phyloP scores from a whole-genome alignment of 53 echinoderm and acorn worm species.

The Apostichopus leukothele region DNA sequence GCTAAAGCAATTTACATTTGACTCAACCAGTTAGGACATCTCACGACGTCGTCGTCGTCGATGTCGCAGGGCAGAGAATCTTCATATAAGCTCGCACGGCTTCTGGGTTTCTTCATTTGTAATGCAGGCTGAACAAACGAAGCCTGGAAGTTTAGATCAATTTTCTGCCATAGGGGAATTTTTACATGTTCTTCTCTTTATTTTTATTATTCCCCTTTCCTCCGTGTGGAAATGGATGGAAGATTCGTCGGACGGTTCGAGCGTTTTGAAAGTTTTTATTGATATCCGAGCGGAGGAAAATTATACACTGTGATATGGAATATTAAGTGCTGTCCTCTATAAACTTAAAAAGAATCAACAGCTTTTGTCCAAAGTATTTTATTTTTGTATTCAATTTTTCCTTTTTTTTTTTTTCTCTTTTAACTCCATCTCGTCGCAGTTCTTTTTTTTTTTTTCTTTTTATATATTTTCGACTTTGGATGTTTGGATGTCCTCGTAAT shows the following conservation, averaged over 20 bases:
- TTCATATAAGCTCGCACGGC: conserved; percentile 14
- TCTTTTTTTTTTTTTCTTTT: conserved; percentile 10
- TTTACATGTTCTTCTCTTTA: neutral
- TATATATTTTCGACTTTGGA: neutral
- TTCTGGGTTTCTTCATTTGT: conserved; percentile 29
- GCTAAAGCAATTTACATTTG: neutral
- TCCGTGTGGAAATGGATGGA: neutral
- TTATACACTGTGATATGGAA: neutral
- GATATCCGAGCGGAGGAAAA: neutral
- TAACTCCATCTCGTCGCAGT: neutral
- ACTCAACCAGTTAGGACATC: conserved; percentile 13
- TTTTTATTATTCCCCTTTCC: neutral
- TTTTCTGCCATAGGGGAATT: conserved; percentile 19
- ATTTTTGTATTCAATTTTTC: neutral
- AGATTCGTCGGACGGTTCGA: neutral
- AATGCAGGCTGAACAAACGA: conserved; percentile 35
- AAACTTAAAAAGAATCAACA: neutral
- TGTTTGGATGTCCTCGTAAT: neutral
- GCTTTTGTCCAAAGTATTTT: conserved; percentile 8
- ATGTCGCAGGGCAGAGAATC: neutral
- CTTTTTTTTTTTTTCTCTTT: neutral
- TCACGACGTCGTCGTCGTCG: conserved; percentile 9
- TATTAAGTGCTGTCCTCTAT: conserved; percentile 11
- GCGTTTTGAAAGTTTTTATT: neutral
- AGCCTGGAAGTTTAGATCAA: conserved; percentile 33